Evolutionary conservation across 2,797 vertebrate genomes (phyloP), one percentile per base, ranked within the genome.

Genomic region (Helarctos malayanus): DNA sequence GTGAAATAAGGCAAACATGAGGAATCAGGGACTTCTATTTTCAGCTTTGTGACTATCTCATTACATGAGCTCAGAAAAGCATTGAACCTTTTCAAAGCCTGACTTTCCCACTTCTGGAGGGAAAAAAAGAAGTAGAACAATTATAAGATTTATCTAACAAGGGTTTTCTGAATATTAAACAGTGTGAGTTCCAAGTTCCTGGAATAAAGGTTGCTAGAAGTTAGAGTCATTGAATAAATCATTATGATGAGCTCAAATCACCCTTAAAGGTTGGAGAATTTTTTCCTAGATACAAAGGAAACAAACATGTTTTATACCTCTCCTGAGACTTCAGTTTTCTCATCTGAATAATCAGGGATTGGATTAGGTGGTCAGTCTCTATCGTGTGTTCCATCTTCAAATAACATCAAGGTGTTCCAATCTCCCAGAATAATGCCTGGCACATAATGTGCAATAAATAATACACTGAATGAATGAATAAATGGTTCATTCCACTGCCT

Each of bases 1-100:
- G 90, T 94, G 85, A 97, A 97, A 78, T 93, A 90, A 97, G 92
- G 96, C 95, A 89, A 97, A 88, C 25, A 6, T 13, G n/a, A 94
- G 54, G 45, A 97, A 94, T 89, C 54, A 27, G 49, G 75, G 84
- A 76, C 54, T 96, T 97, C 96, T 97, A 93, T 98, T 97, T 96
- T 96, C 47, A 84, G 92, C 92, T 92, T 89, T 93, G 88, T 93
- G 95, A 93, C 96, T 97, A 73, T 95, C 96, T 97, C 95, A 84
- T 92, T 97, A 97, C 95, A 86, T 86, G 92, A 97, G 69, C 96
- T 97, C 57, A 96, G 94, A 71, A 96, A 94, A 96, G 76, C 84
- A 78, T 94, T 97, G 93, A 97, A 97, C 92, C 95, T 97, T 97
- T 97, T 95, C 7, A 0, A 89, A 92, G 63, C 38, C 78, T 68